A percentile compares a stretch with the other conserved stretches of the same genome.
phyloP scores from a whole-genome alignment of 92 coral and sea anemone species.

The Diadumene lineata region DNA sequence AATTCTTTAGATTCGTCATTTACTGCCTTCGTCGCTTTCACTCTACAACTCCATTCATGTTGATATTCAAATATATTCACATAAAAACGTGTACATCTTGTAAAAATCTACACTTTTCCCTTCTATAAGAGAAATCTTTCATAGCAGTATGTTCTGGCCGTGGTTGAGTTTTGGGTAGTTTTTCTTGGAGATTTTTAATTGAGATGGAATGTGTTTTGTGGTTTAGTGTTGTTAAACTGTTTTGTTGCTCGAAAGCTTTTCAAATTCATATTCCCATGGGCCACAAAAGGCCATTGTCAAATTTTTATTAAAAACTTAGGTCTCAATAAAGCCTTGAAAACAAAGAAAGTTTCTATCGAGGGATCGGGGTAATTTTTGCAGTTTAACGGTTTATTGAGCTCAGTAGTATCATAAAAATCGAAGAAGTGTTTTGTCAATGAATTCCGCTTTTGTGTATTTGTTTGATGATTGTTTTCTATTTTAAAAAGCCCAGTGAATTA shows the following conservation, averaged over 20 bases:
- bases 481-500: slow-evolving; percentile 2
- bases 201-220: slow-evolving; percentile 24
- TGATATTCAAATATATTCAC: not conserved
- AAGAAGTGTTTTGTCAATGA: not conserved
- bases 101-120: not conserved
- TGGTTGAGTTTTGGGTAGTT: not conserved
- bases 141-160: not conserved
- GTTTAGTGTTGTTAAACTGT: slow-evolving; percentile 17
- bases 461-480: not conserved
- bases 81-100: not conserved
- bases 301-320: slow-evolving; percentile 6
- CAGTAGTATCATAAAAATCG: not conserved
- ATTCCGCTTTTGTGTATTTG: slow-evolving; percentile 13
- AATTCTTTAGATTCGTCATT: slow-evolving; percentile 22
- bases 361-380: not conserved
- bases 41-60: not conserved
- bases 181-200: slow-evolving; percentile 18
- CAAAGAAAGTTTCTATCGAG: not conserved
- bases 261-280: slow-evolving; percentile 5
- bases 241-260: slow-evolving; percentile 1
- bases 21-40: slow-evolving; percentile 1
- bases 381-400: not conserved
- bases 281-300: slow-evolving; percentile 32
- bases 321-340: not conserved
- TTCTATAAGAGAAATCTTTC: not conserved